Base-by-base conservation (phyloP, 2,888 invertebrate genomes). In the Seira musarum region DNA sequence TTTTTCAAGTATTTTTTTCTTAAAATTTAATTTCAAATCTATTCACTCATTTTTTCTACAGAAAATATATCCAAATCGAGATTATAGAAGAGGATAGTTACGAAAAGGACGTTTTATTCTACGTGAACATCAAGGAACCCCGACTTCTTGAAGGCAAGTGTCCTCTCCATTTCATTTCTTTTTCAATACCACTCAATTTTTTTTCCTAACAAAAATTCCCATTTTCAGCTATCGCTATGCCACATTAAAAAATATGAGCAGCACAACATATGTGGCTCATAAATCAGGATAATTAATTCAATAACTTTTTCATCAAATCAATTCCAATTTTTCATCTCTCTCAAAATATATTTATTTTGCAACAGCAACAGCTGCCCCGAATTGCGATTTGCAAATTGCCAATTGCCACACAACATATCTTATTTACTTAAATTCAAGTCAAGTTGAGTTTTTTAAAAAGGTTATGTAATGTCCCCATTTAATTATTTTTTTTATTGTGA, bases 11-110 rank as follows among this genome's bases (percentile, higher is more conserved):
- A n/a, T 6, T 67, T 17, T 17, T 67, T 19, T 40, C 35, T 67
- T 40, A 8, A n/a, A 8, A n/a, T 67, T 40, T n/a, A n/a, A n/a
- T n/a, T n/a, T n/a, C n/a, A n/a, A 57, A 10, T 57, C 22, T 68
- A 65, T 2, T 17, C 21, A 17, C 61, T 21, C 21, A 35, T 69
- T 64, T 74, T 66, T 35, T 21, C 35, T 24, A 13, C 74, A 99
- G 98, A 89, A 94, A 96, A 91, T 91, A 90, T 88, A 95, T 99
- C 88, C 91, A 93, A 68, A 90, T 99, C 84, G 93, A 93, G 87
- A 96, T 99, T 84, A 92, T 96, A 85, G 98, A 99, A 90, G 97
- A 98, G 88, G 98, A 99, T 90, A 97, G 97, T 88, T 99, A 99
- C 89, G 98, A 99, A 90, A 97, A 99, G 89, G 96, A 97, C 88